A percentile compares a stretch with the other conserved stretches of the same genome.
phyloP scores from a whole-genome alignment of 2,113 vertebrate species.

The Mixornis gularis region DNA sequence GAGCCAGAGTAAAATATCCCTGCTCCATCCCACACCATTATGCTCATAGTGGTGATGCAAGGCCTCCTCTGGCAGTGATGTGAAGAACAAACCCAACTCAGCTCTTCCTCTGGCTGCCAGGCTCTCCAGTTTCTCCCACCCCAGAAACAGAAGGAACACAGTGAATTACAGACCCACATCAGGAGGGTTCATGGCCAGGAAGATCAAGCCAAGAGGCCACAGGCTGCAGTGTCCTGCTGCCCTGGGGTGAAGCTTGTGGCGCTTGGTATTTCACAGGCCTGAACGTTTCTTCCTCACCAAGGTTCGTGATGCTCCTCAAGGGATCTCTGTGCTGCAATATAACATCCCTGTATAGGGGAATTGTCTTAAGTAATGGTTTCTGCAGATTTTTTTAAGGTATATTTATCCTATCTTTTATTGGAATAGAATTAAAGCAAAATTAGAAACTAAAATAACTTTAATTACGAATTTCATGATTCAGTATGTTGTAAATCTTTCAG shows the following conservation, averaged over 20 bases:
- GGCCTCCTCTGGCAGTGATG: fast-evolving
- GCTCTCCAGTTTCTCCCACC: not conserved
- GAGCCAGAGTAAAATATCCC: not conserved
- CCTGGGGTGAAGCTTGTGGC: not conserved
- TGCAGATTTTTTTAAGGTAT: constrained; percentile 35
- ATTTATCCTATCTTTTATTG: constrained; percentile 66
- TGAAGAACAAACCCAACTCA: not conserved
- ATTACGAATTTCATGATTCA: constrained; percentile 61
- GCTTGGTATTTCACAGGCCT: not conserved
- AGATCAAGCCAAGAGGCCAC: not conserved
- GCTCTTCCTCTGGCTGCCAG: not conserved
- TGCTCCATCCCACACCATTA: not conserved
- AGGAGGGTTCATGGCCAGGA: fast-evolving
- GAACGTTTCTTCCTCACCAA: not conserved
- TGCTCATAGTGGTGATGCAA: fast-evolving
- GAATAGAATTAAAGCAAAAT: constrained; percentile 62
- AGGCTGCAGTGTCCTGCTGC: not conserved
- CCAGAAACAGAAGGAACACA: not conserved
- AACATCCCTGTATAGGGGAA: constrained; percentile 1
- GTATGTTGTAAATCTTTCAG: constrained; percentile 67
- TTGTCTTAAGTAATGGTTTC: constrained; percentile 40
- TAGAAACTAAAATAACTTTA: constrained; percentile 70
- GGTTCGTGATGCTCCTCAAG: not conserved
- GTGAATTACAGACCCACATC: not conserved
- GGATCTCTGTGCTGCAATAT: constrained; percentile 11